These are phyloP conservation scores for Scaptomyza parva DNA, from an alignment of 2,888 invertebrate genomes.

Conservation along the genomic window DNA sequence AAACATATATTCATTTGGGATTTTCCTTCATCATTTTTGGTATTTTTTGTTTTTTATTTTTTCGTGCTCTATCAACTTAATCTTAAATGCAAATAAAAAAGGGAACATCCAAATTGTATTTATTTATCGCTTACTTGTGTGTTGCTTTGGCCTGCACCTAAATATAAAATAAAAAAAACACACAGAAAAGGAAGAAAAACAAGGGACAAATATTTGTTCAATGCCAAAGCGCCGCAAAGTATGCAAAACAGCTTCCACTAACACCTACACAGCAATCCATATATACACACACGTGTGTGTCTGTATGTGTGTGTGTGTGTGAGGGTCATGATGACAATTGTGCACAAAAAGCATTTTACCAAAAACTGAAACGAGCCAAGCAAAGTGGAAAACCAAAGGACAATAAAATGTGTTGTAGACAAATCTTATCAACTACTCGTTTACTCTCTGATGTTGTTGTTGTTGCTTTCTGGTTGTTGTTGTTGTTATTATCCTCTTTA, in stretches of 20 bases:
- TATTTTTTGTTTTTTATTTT: too few relatives aligned
- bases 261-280: conserved; percentile 63
- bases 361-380: conserved; percentile 60
- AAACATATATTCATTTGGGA: conserved; percentile 46
- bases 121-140: conserved; percentile 79
- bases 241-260: conserved; percentile 75
- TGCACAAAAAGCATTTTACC: conserved; percentile 53
- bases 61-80: conserved; percentile 72
- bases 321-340: conserved; percentile 78
- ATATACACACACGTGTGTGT: conserved; percentile 11
- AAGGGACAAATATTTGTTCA: conserved; percentile 70
- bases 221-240: conserved; percentile 70
- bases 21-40: not conserved
- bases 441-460: conserved; percentile 35
- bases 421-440: conserved; percentile 76
- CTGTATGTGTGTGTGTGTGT: conserved; percentile 36
- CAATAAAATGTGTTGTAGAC: conserved; percentile 77
- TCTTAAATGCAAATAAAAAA: conserved; percentile 73
- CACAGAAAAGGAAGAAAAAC: not conserved
- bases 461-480: conserved; percentile 7
- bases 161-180: conserved; percentile 32
- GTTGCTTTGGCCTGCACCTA: conserved; percentile 54
- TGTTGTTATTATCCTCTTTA: conserved; percentile 50
- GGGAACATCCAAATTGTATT: conserved; percentile 72
- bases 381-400: conserved; percentile 74